A percentile compares a stretch with the other conserved stretches of the same genome.
Evolutionary conservation across 2,797 vertebrate genomes (phyloP).

Genomic region (Tolypeutes matacus): DNA sequence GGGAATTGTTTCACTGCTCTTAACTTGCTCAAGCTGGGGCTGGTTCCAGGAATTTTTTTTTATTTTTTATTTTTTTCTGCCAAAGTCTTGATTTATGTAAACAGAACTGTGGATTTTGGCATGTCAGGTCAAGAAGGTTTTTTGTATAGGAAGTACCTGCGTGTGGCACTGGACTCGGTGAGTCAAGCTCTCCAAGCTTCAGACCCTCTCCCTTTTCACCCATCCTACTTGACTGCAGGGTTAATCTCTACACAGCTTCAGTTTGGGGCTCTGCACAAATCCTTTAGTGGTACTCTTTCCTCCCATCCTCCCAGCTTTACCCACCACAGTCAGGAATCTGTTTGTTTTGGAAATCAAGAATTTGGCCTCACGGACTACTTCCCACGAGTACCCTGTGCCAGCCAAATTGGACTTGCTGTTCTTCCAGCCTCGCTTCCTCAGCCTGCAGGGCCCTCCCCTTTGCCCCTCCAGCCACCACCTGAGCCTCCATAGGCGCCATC

Average conservation of each 20-base stretch:
- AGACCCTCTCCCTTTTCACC: too few relatives aligned
- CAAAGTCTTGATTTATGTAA: background rate
- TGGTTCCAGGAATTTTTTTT: slow-evolving; percentile 69
- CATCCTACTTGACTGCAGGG: fast-evolving
- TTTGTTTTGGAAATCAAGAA: too few relatives aligned
- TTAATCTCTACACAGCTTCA: background rate
- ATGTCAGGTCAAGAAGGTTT: background rate
- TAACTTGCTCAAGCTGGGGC: slow-evolving; percentile 57
- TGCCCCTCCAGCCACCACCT: too few relatives aligned
- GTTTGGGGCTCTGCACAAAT: too few relatives aligned
- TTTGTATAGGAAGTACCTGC: slow-evolving; percentile 58
- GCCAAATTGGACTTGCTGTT: too few relatives aligned
- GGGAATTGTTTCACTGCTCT: slow-evolving; percentile 60
- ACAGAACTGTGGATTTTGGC: slow-evolving; percentile 32
- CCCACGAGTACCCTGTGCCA: too few relatives aligned
- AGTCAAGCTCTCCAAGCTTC: background rate
- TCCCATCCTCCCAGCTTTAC: too few relatives aligned
- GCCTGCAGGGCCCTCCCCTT: too few relatives aligned
- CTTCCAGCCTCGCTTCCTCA: too few relatives aligned
- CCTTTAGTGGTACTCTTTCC: background rate
- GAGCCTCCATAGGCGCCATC: too few relatives aligned
- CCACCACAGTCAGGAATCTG: too few relatives aligned
- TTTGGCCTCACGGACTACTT: too few relatives aligned
- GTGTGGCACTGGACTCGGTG: background rate
- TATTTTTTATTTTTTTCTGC: background rate